Percentiles rank a stretch among this genome's conserved stretches.
Conservation (phyloP, 2,113 vertebrate genomes). For the Nothoprocta pentlandii region DNA sequence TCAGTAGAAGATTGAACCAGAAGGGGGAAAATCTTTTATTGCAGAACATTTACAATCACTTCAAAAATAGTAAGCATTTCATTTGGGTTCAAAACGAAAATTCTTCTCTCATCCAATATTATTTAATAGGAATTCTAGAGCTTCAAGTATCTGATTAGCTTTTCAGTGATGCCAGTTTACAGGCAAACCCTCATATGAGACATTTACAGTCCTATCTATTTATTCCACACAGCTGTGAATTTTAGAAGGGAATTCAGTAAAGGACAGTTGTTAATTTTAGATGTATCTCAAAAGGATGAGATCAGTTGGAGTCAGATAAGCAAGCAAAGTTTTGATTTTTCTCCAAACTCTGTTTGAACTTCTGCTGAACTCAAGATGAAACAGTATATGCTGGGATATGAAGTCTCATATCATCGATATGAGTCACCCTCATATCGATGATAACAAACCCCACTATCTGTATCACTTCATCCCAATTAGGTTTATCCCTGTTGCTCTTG, state of each 20-base stretch:
- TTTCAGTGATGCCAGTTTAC: background rate
- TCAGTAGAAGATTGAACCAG: background rate
- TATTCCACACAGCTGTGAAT: background rate
- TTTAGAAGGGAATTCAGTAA: constrained; percentile 17
- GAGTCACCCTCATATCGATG: background rate
- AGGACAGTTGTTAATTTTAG: constrained; percentile 42
- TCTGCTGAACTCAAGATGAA: constrained; percentile 1
- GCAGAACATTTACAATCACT: background rate
- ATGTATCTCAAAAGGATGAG: constrained; percentile 38
- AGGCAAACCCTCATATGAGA: background rate
- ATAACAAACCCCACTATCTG: background rate
- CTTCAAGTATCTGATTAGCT: constrained; percentile 10
- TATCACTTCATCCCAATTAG: background rate
- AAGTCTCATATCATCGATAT: background rate
- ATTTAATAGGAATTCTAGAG: constrained; percentile 12
- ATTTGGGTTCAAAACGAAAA: background rate
- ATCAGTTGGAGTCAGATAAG: constrained; percentile 38
- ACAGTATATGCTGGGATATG: background rate
- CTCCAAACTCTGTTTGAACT: constrained; percentile 43
- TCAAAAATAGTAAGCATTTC: background rate
- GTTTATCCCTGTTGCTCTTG: background rate
- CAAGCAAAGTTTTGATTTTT: constrained; percentile 11
- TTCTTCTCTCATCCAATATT: background rate
- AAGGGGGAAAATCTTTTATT: background rate
- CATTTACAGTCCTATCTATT: background rate